Base-by-base conservation (phyloP, 2,888 invertebrate genomes). In the Macaria notata region DNA sequence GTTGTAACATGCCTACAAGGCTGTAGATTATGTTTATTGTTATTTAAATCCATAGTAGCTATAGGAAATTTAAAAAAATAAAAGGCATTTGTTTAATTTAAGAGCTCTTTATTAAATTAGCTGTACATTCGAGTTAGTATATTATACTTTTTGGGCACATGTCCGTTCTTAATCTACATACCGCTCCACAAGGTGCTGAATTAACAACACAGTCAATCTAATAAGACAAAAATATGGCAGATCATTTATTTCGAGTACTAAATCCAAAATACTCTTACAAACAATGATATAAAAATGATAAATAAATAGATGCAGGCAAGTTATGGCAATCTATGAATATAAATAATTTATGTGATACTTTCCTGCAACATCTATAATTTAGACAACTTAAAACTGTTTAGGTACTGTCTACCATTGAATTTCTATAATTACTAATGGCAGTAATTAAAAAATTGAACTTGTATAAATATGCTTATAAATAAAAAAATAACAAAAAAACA, bases 51-150 rank as follows among this genome's bases (percentile, higher is more conserved):
- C 31, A 41, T 48, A 57, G 65, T 62, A 63, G 61, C 31, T 51
- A 44, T 62, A 63, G 62, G 53, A 51, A 54, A 54, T 56, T 58
- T 59, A 59, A 53, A 60, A 19, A 19, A 68, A 63, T 63, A 64
- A 65, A 68, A 61, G 9, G 61, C 45, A 59, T 59, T 56, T 61
- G 61, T 63, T 61, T 64, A 61, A 76, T 87, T 88, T 87, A 86
- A 86, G 86, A 88, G 85, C 84, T 88, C 82, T 92, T 92, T 91
- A 91, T 91, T 92, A 85, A 89, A 87, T 89, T 91, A 90, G 90
- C 92, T 92, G 92, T 92, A 92, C 92, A 92, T 90, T 91, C 87
- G 88, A 91, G 92, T 92, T 92, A 92, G 92, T 92, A 90, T 92
- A 92, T 91, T 92, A 91, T 90, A 89, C 81, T 86, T 88, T 77